Evolutionary conservation across 2,113 vertebrate genomes (phyloP).

Genomic region (Clupea harengus): DNA sequence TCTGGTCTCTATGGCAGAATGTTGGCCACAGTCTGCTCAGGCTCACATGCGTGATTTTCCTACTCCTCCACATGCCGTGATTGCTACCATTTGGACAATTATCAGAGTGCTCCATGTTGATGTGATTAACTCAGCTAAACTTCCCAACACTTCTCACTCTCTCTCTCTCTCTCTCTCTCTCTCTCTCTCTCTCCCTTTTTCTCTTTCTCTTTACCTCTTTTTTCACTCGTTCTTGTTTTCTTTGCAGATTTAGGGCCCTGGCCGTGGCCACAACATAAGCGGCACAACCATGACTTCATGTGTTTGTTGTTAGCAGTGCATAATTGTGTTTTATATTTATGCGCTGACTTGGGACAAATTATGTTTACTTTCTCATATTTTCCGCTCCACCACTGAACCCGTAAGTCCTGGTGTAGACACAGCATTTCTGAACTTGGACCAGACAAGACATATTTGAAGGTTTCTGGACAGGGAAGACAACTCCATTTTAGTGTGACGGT

Average conservation of each 20-base stretch:
- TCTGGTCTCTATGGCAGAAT: background rate
- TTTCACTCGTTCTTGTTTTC: background rate
- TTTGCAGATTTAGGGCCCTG: constrained; percentile 35
- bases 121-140: constrained; percentile 16
- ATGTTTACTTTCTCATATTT: constrained; percentile 53
- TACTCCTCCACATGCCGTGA: background rate
- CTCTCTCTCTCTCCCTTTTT: background rate
- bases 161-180: background rate
- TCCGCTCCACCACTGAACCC: constrained; percentile 42
- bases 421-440: background rate
- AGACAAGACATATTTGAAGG: background rate
- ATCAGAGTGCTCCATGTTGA: constrained; percentile 10
- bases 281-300: constrained; percentile 39
- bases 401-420: constrained; percentile 17
- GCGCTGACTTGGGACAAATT: constrained; percentile 36
- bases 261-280: constrained; percentile 33
- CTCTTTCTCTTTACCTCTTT: constrained; percentile 11
- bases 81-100: constrained; percentile 37
- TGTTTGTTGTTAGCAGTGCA: constrained; percentile 63
- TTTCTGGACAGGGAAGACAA: constrained; percentile 20
- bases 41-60: background rate
- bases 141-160: background rate
- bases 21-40: background rate
- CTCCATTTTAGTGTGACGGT: background rate
- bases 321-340: constrained; percentile 48